Base-by-base conservation (phyloP, 2,113 vertebrate genomes). In the Equus przewalskii region DNA sequence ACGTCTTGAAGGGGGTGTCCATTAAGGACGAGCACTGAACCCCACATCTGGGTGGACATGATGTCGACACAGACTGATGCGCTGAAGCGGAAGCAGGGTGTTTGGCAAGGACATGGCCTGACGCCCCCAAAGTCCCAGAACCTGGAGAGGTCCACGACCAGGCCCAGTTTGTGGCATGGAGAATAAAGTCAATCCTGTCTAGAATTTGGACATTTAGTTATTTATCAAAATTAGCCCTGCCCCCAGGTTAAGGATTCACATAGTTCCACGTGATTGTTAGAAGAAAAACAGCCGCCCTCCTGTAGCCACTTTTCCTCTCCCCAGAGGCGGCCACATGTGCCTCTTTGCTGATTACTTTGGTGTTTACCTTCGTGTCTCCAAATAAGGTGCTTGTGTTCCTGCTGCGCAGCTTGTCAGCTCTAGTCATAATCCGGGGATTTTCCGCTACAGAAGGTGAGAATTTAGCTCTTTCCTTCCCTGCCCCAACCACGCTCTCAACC, bases 81-180 rank as follows among this genome's bases (percentile, higher is more conserved):
- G 0, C 76, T 1, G 28, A 54, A 49, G 58, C 54, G 28, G 46
- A 33, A 24, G 67, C 5, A 24, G 30, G 30, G 46, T 2, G 1
- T 12, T 80, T 1, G 0, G 8, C 49, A 56, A 69, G 41, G 46
- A 36, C 0, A 1, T 1, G 7, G 26, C 33, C 72, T 0, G 0
- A 36, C 46, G 58, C 18, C 36, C 79, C 49, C 5, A 2, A 26
- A n/a, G 93, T 18, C 51, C 75, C 51, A 41, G 49, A 60, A 78
- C 7, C 5, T 1, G 3, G 54, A 65, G 54, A 62, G 49, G 36
- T 65, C 18, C 6, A 0, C 6, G 18, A 51, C 30, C 49, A 9
- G 22, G 60, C 56, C 5, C 15, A 0, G 36, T 44, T 24, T 51
- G 26, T 36, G 16, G 7, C 18, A 15, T 19, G 5, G 14, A 12